These are phyloP conservation scores for Notolabrus celidotus DNA, from an alignment of 2,797 vertebrate genomes.

Conservation along the genomic window DNA sequence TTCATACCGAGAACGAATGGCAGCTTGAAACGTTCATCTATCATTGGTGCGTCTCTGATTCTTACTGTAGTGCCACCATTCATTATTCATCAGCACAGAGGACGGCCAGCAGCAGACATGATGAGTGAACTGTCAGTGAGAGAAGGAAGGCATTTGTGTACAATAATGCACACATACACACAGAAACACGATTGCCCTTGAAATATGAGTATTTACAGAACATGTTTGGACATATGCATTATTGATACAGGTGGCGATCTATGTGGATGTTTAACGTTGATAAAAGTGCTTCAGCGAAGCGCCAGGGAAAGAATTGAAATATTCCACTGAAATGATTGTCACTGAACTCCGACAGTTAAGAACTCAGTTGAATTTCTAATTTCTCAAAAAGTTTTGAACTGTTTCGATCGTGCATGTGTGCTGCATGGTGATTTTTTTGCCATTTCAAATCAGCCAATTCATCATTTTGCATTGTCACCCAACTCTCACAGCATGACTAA, in stretches of 20 bases:
- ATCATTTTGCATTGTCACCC: slow-evolving; percentile 50
- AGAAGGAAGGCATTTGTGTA: slow-evolving; percentile 17
- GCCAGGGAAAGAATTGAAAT: slow-evolving; percentile 26
- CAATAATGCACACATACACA: slow-evolving; percentile 16
- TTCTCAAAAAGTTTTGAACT: neutral
- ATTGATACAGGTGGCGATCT: neutral
- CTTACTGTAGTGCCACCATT: slow-evolving; percentile 67
- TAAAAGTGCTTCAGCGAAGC: neutral
- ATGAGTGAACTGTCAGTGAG: slow-evolving; percentile 45
- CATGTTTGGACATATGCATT: neutral
- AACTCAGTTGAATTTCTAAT: slow-evolving; percentile 2
- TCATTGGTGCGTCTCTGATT: slow-evolving; percentile 62
- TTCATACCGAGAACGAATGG: slow-evolving; percentile 56
- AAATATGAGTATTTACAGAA: neutral
- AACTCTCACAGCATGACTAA: slow-evolving; percentile 53
- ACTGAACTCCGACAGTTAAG: slow-evolving; percentile 24
- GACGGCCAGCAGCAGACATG: slow-evolving; percentile 34
- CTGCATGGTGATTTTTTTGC: slow-evolving; percentile 18
- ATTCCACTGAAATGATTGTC: slow-evolving; percentile 36
- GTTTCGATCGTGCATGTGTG: slow-evolving; percentile 24
- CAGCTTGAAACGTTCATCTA: slow-evolving; percentile 70
- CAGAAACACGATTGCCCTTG: neutral
- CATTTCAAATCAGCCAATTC: slow-evolving; percentile 41
- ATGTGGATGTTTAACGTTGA: neutral
- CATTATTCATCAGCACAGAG: slow-evolving; percentile 69